phyloP scores from a whole-genome alignment of 2,113 vertebrate species.

The Clarias magur region DNA sequence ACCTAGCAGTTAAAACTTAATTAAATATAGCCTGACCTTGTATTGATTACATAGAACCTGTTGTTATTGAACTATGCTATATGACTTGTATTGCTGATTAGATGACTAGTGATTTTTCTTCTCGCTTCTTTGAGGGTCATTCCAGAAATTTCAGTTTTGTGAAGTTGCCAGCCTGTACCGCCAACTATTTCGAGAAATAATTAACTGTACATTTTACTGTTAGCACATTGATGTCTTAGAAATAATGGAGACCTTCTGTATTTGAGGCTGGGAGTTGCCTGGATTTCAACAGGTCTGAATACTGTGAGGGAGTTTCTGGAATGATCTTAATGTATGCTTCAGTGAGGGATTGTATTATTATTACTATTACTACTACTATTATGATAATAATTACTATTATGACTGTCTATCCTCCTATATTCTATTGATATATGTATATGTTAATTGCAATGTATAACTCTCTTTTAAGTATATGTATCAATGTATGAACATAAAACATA shows the following conservation, averaged over 20 bases:
- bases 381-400: slow-evolving; percentile 75
- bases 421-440: slow-evolving; percentile 80
- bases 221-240: slow-evolving; percentile 1
- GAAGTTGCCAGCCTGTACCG: not conserved
- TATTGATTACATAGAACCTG: slow-evolving; percentile 79
- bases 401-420: slow-evolving; percentile 76
- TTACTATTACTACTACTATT: slow-evolving; percentile 49
- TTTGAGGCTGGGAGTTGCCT: not conserved
- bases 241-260: not conserved
- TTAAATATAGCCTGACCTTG: slow-evolving; percentile 79
- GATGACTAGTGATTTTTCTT: slow-evolving; percentile 70
- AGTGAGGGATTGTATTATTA: slow-evolving; percentile 66
- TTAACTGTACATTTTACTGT: not conserved
- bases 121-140: slow-evolving; percentile 69
- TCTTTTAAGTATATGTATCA: slow-evolving; percentile 77
- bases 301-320: slow-evolving; percentile 61
- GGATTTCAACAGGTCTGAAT: slow-evolving; percentile 6
- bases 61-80: slow-evolving; percentile 71
- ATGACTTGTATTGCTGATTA: slow-evolving; percentile 78
- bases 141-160: slow-evolving; percentile 59
- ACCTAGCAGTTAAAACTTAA: slow-evolving; percentile 80
- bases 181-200: not conserved
- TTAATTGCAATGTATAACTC: slow-evolving; percentile 80
- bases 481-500: slow-evolving; percentile 76
- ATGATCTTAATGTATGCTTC: slow-evolving; percentile 70